Evolutionary conservation across 2,888 invertebrate genomes (phyloP).

Genomic region (Idaea aversata): DNA sequence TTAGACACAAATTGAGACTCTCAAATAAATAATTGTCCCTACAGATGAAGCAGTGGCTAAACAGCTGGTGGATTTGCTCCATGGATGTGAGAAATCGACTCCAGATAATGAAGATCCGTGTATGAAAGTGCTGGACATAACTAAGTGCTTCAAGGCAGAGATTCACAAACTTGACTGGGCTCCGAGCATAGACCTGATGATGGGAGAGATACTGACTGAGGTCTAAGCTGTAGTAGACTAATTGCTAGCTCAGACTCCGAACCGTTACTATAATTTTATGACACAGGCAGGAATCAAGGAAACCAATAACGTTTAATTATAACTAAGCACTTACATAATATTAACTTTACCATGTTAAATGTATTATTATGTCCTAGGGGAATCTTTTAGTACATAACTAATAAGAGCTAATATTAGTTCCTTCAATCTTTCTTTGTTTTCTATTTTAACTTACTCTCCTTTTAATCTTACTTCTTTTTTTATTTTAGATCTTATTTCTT

Average conservation of each 20-base stretch:
- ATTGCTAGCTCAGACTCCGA: not conserved
- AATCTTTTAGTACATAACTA: too few relatives aligned
- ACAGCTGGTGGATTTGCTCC: not conserved
- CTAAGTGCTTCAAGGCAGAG: constrained; percentile 31
- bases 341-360: too few relatives aligned
- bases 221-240: constrained; percentile 5
- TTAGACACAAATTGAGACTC: too few relatives aligned
- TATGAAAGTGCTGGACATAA: not conserved
- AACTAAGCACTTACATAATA: too few relatives aligned
- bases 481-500: too few relatives aligned
- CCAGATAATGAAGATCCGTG: not conserved
- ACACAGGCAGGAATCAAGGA: not conserved
- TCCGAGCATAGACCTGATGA: constrained; percentile 24
- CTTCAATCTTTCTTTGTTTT: too few relatives aligned
- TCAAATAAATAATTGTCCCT: not conserved
- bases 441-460: too few relatives aligned
- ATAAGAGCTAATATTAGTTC: too few relatives aligned
- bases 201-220: constrained; percentile 27
- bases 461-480: too few relatives aligned
- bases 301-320: not conserved
- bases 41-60: not conserved
- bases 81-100: not conserved
- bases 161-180: constrained; percentile 34
- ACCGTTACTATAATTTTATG: not conserved
- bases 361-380: too few relatives aligned